These are phyloP conservation scores for Aplysina aerophoba DNA, from an alignment of 37 sponge, comb jelly and placozoan species.

Conservation along the genomic window DNA sequence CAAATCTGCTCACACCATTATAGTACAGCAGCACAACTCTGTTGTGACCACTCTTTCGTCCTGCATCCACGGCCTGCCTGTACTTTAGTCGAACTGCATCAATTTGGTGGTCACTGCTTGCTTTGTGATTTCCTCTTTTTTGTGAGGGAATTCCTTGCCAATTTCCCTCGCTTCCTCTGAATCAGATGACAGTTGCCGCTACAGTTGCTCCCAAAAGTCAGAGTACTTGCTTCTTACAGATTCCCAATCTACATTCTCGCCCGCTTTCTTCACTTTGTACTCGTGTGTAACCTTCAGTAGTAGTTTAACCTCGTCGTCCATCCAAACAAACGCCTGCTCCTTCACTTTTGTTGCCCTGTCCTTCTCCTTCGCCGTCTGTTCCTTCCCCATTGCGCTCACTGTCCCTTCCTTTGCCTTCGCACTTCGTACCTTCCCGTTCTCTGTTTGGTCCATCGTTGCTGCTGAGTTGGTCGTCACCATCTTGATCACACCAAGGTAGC, in stretches of 20 bases:
- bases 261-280: conserved; percentile 13
- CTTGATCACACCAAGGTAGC: not conserved
- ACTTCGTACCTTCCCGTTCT: not conserved
- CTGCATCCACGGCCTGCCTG: conserved; percentile 14
- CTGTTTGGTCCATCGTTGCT: not conserved
- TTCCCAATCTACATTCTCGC: conserved; percentile 17
- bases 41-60: conserved; percentile 8
- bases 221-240: conserved; percentile 21
- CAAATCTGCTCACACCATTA: conserved; percentile 25
- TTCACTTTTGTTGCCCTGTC: not conserved
- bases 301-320: not conserved
- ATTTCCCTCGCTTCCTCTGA: not conserved
- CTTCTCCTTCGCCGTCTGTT: not conserved
- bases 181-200: not conserved
- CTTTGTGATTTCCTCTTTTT: conserved; percentile 27
- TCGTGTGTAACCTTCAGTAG: not conserved
- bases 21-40: conserved; percentile 28
- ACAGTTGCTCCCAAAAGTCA: conserved; percentile 9
- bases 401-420: not conserved
- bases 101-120: conserved; percentile 8
- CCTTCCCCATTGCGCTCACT: not conserved
- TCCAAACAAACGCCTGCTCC: not conserved
- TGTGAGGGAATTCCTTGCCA: conserved; percentile 30
- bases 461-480: not conserved
- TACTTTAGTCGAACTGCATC: not conserved